A percentile compares a stretch with the other conserved stretches of the same genome.
Evolutionary conservation across 2,888 invertebrate genomes (phyloP).

Genomic region (Drosophila sordidula): DNA sequence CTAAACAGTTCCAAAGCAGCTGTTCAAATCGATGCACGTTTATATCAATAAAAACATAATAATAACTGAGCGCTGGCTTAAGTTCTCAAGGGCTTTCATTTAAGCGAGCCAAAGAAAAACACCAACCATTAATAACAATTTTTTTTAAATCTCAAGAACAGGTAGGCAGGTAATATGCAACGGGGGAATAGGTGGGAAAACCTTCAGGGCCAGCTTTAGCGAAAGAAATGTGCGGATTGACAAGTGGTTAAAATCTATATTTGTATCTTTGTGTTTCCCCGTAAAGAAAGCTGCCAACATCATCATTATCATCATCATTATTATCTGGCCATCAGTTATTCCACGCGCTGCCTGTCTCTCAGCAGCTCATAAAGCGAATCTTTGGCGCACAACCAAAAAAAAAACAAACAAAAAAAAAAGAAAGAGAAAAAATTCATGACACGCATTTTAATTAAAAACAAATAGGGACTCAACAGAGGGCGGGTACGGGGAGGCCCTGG

Average conservation of each 20-base stretch:
- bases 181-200: not conserved
- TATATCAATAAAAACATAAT: conserved; percentile 11
- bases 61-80: conserved; percentile 12
- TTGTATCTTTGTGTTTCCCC: conserved; percentile 5
- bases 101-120: not conserved
- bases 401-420: conserved; percentile 26
- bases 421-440: conserved; percentile 63
- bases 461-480: conserved; percentile 55
- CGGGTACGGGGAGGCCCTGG: not conserved
- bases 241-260: conserved; percentile 31
- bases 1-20: conserved; percentile 1
- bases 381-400: conserved; percentile 40
- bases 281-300: conserved; percentile 31
- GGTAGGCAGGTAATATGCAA: conserved; percentile 9
- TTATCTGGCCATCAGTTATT: conserved; percentile 61
- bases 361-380: conserved; percentile 65
- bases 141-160: conserved; percentile 24
- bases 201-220: not conserved
- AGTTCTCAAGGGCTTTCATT: not conserved
- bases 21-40: conserved; percentile 15
- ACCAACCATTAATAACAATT: conserved; percentile 28
- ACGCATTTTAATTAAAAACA: conserved; percentile 80
- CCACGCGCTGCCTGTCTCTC: conserved; percentile 49
- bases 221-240: conserved; percentile 39
- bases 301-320: conserved; percentile 36